Base-by-base conservation (phyloP, 2,797 vertebrate species). In the Lepus townsendii region DNA sequence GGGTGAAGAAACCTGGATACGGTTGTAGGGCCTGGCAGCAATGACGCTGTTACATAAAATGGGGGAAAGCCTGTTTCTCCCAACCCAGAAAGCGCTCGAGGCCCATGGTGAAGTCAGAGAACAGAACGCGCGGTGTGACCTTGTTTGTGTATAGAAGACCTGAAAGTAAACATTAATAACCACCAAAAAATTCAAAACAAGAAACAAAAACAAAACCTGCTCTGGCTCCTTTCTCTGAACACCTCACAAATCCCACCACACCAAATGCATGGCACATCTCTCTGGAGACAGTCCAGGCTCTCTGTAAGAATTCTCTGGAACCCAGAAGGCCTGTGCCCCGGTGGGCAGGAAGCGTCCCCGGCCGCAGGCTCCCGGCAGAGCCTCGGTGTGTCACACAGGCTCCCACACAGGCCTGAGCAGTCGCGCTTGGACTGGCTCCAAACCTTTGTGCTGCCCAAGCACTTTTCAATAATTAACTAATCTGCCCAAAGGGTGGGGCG, bases 401-500 rank as follows among this genome's bases (percentile, higher is more conserved):
- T 88, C 92, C 94, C 90, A 93, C 90, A 11, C 32, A 66, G 35
- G 54, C 89, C 79, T 2, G 57, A 68, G 75, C 86, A 16, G n/a
- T 3, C 79, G 92, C 78, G 22, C 52, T 2, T 9, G 76, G 79
- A 86, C 26, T 24, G 65, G n/a, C 66, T 79, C 73, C 93, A 92
- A 89, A 52, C 50, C 60, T 95, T 88, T 94, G 84, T 96, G 95
- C 93, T 88, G 78, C 88, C 3, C 14, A 86, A 86, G 88, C 94
- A 79, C 91, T 96, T 97, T 92, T 86, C 76, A 95, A 66, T 96
- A 95, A 96, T 95, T 86, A 95, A 96, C 90, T 92, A 63, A 94
- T 95, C 68, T 22, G 35, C 85, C 83, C 7, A 14, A 62, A 77
- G 93, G 91, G 85, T 6, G 66, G 88, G 78, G 90, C 42, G 1